Evolutionary conservation across 2,797 vertebrate genomes (phyloP).

Genomic region (Hylomyscus alleni): DNA sequence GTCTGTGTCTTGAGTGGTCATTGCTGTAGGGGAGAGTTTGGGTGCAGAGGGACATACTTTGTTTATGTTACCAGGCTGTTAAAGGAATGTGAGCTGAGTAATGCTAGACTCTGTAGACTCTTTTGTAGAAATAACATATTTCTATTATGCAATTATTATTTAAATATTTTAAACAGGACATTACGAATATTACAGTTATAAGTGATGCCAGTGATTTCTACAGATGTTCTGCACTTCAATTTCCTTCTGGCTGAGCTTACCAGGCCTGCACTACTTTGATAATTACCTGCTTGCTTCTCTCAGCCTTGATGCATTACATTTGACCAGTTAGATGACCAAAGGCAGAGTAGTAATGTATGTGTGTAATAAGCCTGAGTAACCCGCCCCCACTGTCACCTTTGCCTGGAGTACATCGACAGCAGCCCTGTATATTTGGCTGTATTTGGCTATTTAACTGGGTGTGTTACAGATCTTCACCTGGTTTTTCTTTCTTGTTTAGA

Average conservation of each 20-base stretch:
- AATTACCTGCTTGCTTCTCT: conserved; percentile 33
- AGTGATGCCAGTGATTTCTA: neutral
- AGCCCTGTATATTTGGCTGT: neutral
- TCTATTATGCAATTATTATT: conserved; percentile 11
- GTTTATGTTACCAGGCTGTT: neutral
- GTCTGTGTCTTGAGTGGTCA: neutral
- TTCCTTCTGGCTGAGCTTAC: neutral
- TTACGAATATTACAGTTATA: conserved; percentile 25
- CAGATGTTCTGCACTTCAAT: conserved; percentile 4
- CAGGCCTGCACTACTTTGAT: neutral
- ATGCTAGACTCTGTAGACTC: neutral
- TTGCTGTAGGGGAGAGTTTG: neutral
- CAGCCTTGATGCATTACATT: neutral
- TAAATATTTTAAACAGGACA: conserved; percentile 57
- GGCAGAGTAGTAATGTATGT: conserved; percentile 1
- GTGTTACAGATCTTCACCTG: conserved; percentile 1
- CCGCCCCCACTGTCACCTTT: neutral
- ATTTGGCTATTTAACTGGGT: neutral
- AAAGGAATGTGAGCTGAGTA: neutral
- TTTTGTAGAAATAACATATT: neutral
- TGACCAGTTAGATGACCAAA: neutral
- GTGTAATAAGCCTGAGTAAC: neutral
- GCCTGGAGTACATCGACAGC: neutral
- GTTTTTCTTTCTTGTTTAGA: conserved; percentile 17
- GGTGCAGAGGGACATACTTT: neutral